A percentile compares a stretch with the other conserved stretches of the same genome.
Conservation (phyloP, 2,888 invertebrate genomes). For the Adela reaumurella region DNA sequence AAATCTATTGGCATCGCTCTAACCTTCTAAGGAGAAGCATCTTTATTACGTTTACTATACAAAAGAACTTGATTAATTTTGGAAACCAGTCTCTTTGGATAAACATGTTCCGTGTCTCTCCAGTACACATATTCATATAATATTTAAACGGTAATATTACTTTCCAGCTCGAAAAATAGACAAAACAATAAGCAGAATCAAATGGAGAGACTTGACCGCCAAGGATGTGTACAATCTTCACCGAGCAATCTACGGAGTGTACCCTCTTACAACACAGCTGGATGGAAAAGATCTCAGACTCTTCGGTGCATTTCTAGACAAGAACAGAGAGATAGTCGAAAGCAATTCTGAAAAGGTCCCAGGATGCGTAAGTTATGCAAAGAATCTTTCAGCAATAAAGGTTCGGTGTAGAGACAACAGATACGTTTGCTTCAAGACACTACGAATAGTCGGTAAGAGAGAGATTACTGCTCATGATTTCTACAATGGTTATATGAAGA, state of each 20-base stretch:
- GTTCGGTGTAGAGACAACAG: slow-evolving; percentile 64
- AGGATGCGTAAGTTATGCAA: slow-evolving; percentile 62
- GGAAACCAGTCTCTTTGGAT: no score
- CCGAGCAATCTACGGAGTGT: slow-evolving; percentile 65
- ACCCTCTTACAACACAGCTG: slow-evolving; percentile 61
- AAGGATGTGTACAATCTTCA: slow-evolving; percentile 65
- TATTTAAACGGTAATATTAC: no score
- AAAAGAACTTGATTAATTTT: no score
- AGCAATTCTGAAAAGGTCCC: slow-evolving; percentile 22
- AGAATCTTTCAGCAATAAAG: slow-evolving; percentile 52
- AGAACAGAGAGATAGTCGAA: slow-evolving; percentile 16
- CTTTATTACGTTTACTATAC: no score
- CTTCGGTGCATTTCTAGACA: slow-evolving; percentile 46
- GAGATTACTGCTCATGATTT: slow-evolving; percentile 78
- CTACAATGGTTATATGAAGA: slow-evolving; percentile 79
- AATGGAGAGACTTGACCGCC: slow-evolving; percentile 65
- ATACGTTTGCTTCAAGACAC: slow-evolving; percentile 61
- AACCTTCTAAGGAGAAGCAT: no score
- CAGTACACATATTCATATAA: no score
- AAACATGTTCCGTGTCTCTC: no score
- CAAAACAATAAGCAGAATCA: slow-evolving; percentile 55
- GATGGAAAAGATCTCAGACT: slow-evolving; percentile 60
- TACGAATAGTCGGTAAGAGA: slow-evolving; percentile 66
- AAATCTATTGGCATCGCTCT: no score
- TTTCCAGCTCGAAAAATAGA: slow-evolving; percentile 72